Conservation (phyloP, 2,113 vertebrate genomes). For the Antennarius striatus region DNA sequence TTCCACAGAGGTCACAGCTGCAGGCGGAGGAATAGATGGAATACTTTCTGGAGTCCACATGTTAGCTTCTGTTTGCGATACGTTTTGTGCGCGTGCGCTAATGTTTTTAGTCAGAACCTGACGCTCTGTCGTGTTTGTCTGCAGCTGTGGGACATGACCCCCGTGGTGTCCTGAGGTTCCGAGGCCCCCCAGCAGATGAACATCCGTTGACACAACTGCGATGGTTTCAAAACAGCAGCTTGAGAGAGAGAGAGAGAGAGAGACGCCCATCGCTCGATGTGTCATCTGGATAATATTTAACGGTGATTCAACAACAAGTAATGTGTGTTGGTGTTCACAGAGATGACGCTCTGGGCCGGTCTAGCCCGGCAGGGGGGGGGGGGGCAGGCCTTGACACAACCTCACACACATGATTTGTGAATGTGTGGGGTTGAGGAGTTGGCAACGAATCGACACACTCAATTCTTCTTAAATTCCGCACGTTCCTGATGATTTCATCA, state of each 20-base stretch:
- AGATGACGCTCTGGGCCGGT: conserved; percentile 22
- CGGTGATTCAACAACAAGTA: conserved; percentile 12
- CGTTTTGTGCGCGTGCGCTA: background rate
- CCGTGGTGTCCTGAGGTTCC: conserved; percentile 91
- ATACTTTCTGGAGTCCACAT: too few relatives aligned
- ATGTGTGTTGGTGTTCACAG: conserved; percentile 24
- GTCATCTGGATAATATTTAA: conserved; percentile 51
- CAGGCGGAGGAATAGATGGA: too few relatives aligned
- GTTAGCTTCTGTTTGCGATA: background rate
- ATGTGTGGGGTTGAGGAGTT: conserved; percentile 10
- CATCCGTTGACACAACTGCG: conserved; percentile 20
- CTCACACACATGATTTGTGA: background rate
- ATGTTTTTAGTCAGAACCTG: background rate
- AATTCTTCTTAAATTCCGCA: conserved; percentile 28
- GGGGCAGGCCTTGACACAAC: background rate
- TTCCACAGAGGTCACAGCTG: too few relatives aligned
- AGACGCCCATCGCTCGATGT: background rate
- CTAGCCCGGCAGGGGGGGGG: conserved; percentile 26
- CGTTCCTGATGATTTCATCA: conserved; percentile 36
- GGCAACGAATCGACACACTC: background rate
- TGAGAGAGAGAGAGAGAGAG: conserved; percentile 4
- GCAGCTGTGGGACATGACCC: conserved; percentile 98
- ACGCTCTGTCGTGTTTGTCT: conserved; percentile 35
- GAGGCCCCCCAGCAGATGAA: conserved; percentile 26
- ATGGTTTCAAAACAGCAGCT: background rate